Evolutionary conservation across 2,888 invertebrate species (phyloP).

Genomic region (Himalopsyche japonica): DNA sequence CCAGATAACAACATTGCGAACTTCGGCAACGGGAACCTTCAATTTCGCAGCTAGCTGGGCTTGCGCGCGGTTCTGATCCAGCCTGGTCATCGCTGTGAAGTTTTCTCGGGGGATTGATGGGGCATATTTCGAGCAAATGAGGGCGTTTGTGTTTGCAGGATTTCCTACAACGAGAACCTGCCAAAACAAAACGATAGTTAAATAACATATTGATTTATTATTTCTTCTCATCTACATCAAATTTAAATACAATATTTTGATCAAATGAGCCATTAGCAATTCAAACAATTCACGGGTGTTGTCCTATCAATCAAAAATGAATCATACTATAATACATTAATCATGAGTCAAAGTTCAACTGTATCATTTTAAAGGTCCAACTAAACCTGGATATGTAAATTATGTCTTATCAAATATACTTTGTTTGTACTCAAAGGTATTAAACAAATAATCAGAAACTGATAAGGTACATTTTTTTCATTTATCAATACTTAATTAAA

Average conservation of each 20-base stretch:
- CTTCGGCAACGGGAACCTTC: constrained; percentile 70
- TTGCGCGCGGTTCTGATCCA: constrained; percentile 97
- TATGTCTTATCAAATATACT: background rate
- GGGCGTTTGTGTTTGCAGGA: constrained; percentile 98
- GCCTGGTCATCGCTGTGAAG: constrained; percentile 96
- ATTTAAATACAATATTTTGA: too few species aligned
- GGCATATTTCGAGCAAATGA: constrained; percentile 93
- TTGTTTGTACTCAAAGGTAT: background rate
- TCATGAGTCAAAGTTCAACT: background rate
- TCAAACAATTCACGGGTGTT: too few species aligned
- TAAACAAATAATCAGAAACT: background rate
- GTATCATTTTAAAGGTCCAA: background rate
- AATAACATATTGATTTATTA: background rate
- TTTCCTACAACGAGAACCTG: constrained; percentile 90
- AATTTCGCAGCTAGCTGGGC: constrained; percentile 81
- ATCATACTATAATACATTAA: background rate
- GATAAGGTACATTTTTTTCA: background rate
- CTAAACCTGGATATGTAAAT: background rate
- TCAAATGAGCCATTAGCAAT: too few species aligned
- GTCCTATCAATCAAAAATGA: too few species aligned
- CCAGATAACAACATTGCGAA: constrained; percentile 96
- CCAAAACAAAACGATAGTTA: background rate
- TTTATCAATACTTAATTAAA: too few species aligned
- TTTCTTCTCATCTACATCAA: too few species aligned
- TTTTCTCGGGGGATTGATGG: constrained; percentile 95